phyloP scores from a whole-genome alignment of 2,888 invertebrate species.

The Seira ritae region DNA sequence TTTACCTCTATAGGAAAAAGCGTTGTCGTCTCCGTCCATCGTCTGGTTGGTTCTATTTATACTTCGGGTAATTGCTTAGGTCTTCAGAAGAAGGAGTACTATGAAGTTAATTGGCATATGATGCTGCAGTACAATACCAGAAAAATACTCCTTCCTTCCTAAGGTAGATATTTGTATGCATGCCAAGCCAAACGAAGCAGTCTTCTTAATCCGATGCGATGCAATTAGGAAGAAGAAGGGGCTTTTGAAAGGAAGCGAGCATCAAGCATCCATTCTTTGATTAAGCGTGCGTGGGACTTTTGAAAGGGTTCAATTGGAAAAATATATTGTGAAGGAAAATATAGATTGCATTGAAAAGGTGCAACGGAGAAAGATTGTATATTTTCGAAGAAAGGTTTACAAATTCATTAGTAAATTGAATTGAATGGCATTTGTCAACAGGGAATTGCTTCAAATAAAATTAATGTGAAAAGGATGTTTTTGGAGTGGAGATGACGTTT shows the following conservation, averaged over 20 bases:
- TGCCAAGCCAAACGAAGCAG: slow-evolving; percentile 15
- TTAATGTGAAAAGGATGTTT: too few relatives aligned
- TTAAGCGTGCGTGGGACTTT: slow-evolving; percentile 28
- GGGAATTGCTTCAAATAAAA: too few relatives aligned
- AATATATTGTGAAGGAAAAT: neutral
- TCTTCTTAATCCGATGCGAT: slow-evolving; percentile 23
- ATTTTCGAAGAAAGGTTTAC: too few relatives aligned
- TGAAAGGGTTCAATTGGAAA: neutral
- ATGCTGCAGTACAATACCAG: neutral
- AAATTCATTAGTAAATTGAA: too few relatives aligned
- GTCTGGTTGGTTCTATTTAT: slow-evolving; percentile 18
- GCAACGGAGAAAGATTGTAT: too few relatives aligned
- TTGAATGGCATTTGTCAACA: too few relatives aligned
- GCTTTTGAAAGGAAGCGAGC: slow-evolving; percentile 34
- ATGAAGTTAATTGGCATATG: slow-evolving; percentile 1
- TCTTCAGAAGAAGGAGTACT: neutral
- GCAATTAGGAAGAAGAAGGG: slow-evolving; percentile 25
- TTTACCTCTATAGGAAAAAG: slow-evolving; percentile 8
- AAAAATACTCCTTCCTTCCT: neutral
- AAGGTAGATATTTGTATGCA: slow-evolving; percentile 26
- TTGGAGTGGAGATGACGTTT: too few relatives aligned
- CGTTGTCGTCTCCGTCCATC: neutral
- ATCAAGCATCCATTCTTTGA: slow-evolving; percentile 15
- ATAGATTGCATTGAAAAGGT: too few relatives aligned
- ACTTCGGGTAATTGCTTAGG: neutral